Evolutionary conservation across 2,113 vertebrate genomes (phyloP).

Genomic region (Colius striatus): DNA sequence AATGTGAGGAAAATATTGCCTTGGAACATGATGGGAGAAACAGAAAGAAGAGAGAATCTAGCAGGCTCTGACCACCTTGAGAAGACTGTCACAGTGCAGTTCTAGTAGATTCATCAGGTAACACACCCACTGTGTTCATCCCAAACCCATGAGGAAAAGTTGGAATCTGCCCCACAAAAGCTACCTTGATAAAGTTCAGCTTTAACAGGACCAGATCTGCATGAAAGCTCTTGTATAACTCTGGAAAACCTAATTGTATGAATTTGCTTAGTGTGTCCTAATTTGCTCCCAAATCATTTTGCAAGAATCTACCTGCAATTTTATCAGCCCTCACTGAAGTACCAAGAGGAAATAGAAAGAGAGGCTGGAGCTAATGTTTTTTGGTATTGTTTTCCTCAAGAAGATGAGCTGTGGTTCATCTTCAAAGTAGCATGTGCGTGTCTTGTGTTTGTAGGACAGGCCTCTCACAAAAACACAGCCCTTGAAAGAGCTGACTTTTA

Average conservation of each 20-base stretch:
- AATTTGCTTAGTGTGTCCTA: neutral
- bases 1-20: neutral
- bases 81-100: neutral
- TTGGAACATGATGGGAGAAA: neutral
- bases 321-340: neutral
- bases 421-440: neutral
- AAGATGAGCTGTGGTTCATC: neutral
- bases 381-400: neutral
- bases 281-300: neutral
- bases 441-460: rapidly evolving
- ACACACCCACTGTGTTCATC: neutral
- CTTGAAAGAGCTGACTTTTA: neutral
- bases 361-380: neutral
- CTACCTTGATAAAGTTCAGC: neutral
- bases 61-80: neutral
- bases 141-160: neutral
- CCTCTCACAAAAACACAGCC: neutral
- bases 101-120: neutral
- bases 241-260: neutral
- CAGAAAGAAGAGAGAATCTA: neutral
- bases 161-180: neutral
- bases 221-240: neutral
- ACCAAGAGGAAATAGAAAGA: neutral
- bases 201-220: neutral
- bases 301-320: neutral